phyloP scores from a whole-genome alignment of 2,113 vertebrate genomes.

The Elanoides forficatus region DNA sequence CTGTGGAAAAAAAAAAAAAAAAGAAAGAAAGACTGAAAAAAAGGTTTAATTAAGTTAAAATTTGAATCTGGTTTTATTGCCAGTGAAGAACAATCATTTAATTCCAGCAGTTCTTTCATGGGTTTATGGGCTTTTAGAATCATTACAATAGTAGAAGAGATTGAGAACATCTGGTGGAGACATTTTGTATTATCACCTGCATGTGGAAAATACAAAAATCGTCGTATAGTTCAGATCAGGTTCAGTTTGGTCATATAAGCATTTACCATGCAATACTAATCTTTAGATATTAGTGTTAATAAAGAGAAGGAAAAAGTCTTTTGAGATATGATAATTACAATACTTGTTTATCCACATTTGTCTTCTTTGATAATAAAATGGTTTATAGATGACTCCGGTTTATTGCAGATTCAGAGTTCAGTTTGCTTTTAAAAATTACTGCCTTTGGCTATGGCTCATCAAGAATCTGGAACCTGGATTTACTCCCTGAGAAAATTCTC shows the following conservation, averaged over 20 bases:
- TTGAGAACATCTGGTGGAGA: background rate
- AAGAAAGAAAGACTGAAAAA: background rate
- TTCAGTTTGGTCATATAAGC: background rate
- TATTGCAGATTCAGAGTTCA: background rate
- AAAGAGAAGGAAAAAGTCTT: background rate
- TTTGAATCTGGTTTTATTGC: background rate
- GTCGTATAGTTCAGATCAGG: rapidly evolving
- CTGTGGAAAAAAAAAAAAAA: background rate
- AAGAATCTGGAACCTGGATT: background rate
- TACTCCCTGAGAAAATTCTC: background rate
- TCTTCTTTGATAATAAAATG: background rate
- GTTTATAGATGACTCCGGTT: background rate
- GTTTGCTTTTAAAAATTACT: background rate
- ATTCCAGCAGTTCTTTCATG: background rate
- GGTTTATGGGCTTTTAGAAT: background rate
- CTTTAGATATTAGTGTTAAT: background rate
- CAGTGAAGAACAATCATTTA: background rate
- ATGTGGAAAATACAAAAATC: background rate
- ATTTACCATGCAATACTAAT: background rate
- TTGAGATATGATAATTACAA: background rate
- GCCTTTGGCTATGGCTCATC: background rate
- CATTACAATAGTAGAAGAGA: background rate
- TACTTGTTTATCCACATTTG: background rate
- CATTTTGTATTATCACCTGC: background rate
- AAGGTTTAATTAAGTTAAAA: background rate